Percentiles rank a stretch among this genome's conserved stretches.
phyloP scores from a whole-genome alignment of 1,140 invertebrate genomes.

The Galleria mellonella region DNA sequence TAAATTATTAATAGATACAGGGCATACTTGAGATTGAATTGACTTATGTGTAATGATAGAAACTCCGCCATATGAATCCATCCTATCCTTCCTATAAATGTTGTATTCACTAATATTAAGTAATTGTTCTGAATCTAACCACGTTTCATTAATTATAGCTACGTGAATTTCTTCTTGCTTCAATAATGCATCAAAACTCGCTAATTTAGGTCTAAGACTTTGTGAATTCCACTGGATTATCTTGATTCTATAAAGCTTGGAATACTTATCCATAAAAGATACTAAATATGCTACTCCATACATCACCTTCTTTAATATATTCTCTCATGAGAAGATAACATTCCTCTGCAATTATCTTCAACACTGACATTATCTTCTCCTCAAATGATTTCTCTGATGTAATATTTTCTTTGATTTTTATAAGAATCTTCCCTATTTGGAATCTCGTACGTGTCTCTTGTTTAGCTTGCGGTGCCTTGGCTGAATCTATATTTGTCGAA shows the following conservation, averaged over 20 bases:
- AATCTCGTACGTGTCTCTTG: not conserved
- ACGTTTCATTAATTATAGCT: constrained; percentile 9
- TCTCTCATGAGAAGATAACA: not conserved
- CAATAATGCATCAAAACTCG: constrained; percentile 5
- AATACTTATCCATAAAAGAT: not conserved
- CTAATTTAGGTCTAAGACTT: constrained; percentile 6
- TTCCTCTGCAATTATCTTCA: not conserved
- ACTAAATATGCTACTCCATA: not conserved
- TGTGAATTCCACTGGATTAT: constrained; percentile 12
- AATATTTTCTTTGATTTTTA: not conserved
- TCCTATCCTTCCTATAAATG: constrained; percentile 8
- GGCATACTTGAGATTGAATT: not conserved
- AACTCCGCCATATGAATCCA: constrained; percentile 10
- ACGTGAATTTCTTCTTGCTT: constrained; percentile 9
- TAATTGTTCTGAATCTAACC: not conserved
- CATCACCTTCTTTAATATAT: not conserved
- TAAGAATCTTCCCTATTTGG: not conserved
- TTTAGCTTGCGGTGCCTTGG: not conserved
- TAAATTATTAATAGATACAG: not conserved
- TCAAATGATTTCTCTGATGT: not conserved
- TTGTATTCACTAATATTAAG: constrained; percentile 4
- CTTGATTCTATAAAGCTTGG: not conserved
- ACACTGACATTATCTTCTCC: not conserved
- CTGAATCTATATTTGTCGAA: too few species aligned
- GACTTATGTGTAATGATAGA: constrained; percentile 10